Evolutionary conservation across 2,888 invertebrate genomes (phyloP), one percentile per base, ranked within the genome.

Genomic region (Thelaira solivaga): DNA sequence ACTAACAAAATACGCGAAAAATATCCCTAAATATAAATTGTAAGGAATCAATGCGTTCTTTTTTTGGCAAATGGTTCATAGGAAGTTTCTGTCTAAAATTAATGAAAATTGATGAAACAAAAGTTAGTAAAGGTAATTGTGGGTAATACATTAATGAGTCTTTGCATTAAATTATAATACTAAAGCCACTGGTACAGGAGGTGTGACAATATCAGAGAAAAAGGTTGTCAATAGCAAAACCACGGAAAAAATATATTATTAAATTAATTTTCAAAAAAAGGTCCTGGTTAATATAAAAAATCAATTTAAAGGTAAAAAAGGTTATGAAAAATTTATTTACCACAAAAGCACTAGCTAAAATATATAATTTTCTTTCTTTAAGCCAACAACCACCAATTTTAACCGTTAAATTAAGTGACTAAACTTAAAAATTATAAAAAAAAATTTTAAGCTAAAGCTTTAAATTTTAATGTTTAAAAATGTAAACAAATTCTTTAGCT

Each of bases 91-190:
- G 57, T 74, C 78, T 69, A 77, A 78, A 68, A 85, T 86, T 86
- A 86, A 86, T 87, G 86, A 88, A 88, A 86, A 86, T 86, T 87
- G 87, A 86, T 86, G 87, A 83, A 84, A 83, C 86, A 86, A 86
- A 87, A 86, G 86, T 88, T 85, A 83, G 85, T 82, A 83, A 82
- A 87, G 88, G 86, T 87, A 87, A 88, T 87, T 87, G 85, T 85
- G 84, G 85, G 84, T 83, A 83, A 87, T 87, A 85, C 84, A 87
- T 86, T 87, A 86, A 86, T 83, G 81, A 81, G 81, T 57, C 65
- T 74, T 55, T 72, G 24, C 59, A 16, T 59, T 67, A 67, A 61
- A 64, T 72, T 45, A 64, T 69, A 29, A 69, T 22, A 18, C 20
- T 29, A 29, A 13, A 39, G 55, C 64, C 64, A 47, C 55, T 41